phyloP scores from a whole-genome alignment of 2,888 invertebrate species.

The Dynastes maya region DNA sequence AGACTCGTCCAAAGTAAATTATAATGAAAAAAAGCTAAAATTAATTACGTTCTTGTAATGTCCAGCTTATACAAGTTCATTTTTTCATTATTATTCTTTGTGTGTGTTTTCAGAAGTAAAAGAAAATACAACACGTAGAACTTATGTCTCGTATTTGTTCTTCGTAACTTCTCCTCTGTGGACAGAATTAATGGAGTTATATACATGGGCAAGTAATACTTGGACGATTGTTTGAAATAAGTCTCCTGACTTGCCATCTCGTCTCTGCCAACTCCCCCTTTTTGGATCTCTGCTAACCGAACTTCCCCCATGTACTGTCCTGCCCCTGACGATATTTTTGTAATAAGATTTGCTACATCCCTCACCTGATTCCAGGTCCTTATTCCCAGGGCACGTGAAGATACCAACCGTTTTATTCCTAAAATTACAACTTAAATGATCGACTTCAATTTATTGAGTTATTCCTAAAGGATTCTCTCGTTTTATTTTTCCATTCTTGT shows the following conservation, averaged over 20 bases:
- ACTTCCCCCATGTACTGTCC: constrained; percentile 10
- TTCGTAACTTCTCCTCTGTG: constrained; percentile 55
- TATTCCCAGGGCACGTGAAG: constrained; percentile 63
- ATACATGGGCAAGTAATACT: constrained; percentile 45
- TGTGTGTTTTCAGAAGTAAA: not conserved
- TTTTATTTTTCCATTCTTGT: not conserved
- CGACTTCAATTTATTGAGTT: constrained; percentile 18
- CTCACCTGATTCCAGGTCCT: constrained; percentile 62
- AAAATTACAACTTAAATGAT: constrained; percentile 53
- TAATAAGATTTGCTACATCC: constrained; percentile 63
- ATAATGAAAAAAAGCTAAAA: constrained; percentile 1
- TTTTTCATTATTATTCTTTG: constrained; percentile 29
- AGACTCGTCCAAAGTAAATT: constrained; percentile 1
- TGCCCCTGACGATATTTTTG: constrained; percentile 53
- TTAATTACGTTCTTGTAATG: constrained; percentile 10
- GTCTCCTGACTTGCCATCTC: constrained; percentile 16
- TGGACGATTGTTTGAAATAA: constrained; percentile 48
- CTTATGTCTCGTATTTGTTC: constrained; percentile 57
- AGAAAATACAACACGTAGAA: constrained; percentile 48
- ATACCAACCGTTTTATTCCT: constrained; percentile 59
- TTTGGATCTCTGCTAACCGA: constrained; percentile 4
- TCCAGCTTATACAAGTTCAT: not conserved
- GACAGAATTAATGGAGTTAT: constrained; percentile 57
- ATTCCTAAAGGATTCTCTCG: not conserved
- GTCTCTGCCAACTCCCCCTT: not conserved